phyloP scores from a whole-genome alignment of 1,140 invertebrate species.

The Hylyphantes graminicola region DNA sequence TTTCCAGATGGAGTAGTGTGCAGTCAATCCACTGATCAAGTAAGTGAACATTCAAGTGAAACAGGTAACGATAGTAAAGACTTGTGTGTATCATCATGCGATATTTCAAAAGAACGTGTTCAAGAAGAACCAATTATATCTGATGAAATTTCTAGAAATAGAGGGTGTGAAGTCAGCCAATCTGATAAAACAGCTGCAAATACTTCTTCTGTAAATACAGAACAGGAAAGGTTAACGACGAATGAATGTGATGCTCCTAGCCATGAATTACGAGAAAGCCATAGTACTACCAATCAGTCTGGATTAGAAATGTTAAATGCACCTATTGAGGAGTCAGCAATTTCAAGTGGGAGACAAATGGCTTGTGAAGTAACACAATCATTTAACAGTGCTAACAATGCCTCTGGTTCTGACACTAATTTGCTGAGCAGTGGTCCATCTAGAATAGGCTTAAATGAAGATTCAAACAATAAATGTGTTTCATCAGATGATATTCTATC shows the following conservation, averaged over 20 bases:
- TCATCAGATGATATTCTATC: conserved; percentile 9
- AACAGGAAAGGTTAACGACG: not conserved
- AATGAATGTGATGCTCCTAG: conserved; percentile 29
- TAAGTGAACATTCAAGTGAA: not conserved
- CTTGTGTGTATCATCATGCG: conserved; percentile 40
- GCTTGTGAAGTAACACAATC: conserved; percentile 47
- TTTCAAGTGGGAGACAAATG: not conserved
- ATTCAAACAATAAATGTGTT: not conserved
- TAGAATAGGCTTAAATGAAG: not conserved
- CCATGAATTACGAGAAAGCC: not conserved
- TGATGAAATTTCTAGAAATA: not conserved
- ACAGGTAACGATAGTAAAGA: not conserved
- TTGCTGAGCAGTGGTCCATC: not conserved
- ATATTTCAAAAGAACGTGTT: not conserved
- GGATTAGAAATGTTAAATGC: no score
- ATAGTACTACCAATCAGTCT: not conserved
- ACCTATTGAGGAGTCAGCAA: not conserved
- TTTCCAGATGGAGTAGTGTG: not conserved
- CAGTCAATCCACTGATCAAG: conserved; percentile 42
- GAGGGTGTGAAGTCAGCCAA: conserved; percentile 32
- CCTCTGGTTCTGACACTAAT: not conserved
- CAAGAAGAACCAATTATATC: not conserved
- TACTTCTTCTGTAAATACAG: not conserved
- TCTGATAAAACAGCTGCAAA: conserved; percentile 22
- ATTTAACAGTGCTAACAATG: not conserved